A percentile compares a stretch with the other conserved stretches of the same genome.
These are phyloP conservation scores for Thamnophis elegans DNA, from an alignment of 2,797 vertebrate species.

Conservation along the genomic window DNA sequence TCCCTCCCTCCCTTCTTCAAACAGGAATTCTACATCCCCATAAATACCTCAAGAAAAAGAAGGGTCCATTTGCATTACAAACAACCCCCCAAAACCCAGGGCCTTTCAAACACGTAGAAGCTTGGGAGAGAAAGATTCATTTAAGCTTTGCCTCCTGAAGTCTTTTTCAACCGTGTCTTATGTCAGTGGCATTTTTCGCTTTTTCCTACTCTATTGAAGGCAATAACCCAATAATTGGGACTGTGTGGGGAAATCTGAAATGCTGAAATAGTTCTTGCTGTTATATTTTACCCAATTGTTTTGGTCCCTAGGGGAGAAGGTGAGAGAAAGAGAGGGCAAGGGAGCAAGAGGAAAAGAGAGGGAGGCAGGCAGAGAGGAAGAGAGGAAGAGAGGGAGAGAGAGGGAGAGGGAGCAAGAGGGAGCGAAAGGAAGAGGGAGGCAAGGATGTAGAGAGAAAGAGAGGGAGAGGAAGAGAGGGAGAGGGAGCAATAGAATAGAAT, in stretches of 20 bases:
- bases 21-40: background rate
- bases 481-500: too few relatives aligned
- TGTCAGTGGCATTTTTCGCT: background rate
- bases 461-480: too few relatives aligned
- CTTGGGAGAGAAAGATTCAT: background rate
- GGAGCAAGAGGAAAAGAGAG: too few relatives aligned
- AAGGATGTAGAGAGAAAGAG: accelerated
- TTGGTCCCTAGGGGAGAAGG: background rate
- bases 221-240: background rate
- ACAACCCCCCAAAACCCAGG: background rate
- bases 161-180: background rate
- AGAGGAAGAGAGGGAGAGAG: accelerated
- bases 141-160: background rate
- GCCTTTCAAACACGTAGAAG: background rate
- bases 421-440: too few relatives aligned
- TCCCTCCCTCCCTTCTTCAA: background rate
- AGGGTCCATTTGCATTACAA: background rate
- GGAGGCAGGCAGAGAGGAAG: accelerated
- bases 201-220: background rate
- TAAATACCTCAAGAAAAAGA: background rate
- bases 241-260: background rate
- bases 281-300: background rate
- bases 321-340: background rate
- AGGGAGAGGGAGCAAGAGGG: too few relatives aligned
- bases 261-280: background rate